Base-by-base conservation (phyloP, 2,797 vertebrate species). In the Mycteria americana region DNA sequence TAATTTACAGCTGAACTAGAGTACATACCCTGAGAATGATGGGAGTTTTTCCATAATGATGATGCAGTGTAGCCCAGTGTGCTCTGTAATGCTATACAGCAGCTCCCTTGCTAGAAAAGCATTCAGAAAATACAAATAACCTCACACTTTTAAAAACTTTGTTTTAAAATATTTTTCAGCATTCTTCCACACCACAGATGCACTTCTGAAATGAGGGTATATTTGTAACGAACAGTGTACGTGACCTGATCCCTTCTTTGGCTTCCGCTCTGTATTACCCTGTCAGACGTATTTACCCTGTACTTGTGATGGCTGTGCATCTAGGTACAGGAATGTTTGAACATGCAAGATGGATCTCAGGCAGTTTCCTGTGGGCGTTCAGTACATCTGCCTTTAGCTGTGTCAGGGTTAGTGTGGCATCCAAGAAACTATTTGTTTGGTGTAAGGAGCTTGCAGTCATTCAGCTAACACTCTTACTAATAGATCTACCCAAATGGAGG, bases 1-100 rank as follows among this genome's bases (percentile, higher is more conserved):
- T 91, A 93, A 93, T 92, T 95, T 86, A 92, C 18, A 72, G 65
- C 31, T 72, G 53, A 96, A 87, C 50, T 67, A 77, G 39, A 85
- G 53, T 46, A 67, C 37, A 22, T 50, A 76, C 23, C 27, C 45
- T 78, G 53, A 93, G 69, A 92, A 94, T 68, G 37, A 91, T 5
- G 57, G 74, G 77, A 93, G 27, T 48, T 94, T 95, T 86, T 74
- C 75, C 72, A 50, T 88, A 89, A 83, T 4, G 18, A 84, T 81
- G 51, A 76, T 54, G 27, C 65, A 86, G 57, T 41, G 41, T 11
- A 82, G 81, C 14, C 37, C 54, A 56, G 12, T 51, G 19, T 53
- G 22, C 41, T 85, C 77, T 82, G 27, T 24, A 63, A 54, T 10
- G 3, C 16, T 67, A 15, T 39, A 24, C 13, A 74, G 43, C 27